These are phyloP conservation scores for Catharus bicknelli DNA, from an alignment of 2,113 vertebrate species.

Conservation along the genomic window DNA sequence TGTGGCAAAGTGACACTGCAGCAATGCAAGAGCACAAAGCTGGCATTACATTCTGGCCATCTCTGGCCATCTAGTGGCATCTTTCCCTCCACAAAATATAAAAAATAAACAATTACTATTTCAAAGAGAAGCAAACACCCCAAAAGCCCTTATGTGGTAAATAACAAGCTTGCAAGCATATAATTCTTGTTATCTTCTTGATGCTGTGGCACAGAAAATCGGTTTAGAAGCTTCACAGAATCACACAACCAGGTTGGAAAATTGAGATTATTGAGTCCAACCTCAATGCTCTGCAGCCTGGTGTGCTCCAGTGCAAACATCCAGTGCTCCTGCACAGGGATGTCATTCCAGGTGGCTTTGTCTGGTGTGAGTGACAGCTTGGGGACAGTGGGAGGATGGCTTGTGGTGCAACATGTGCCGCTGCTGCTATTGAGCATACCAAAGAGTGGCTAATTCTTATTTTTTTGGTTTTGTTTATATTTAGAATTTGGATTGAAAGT, in stretches of 20 bases:
- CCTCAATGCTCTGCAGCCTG: neutral
- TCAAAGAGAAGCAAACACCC: neutral
- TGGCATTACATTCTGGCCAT: neutral
- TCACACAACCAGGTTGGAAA: neutral
- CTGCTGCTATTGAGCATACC: neutral
- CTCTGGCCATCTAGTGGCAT: slow-evolving; percentile 41
- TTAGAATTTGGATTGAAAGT: too few relatives aligned
- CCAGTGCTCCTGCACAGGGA: neutral
- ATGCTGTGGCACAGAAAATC: too few relatives aligned
- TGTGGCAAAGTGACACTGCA: neutral
- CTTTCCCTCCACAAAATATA: neutral
- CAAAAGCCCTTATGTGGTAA: fast-evolving
- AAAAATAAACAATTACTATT: neutral
- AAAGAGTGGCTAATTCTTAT: too few relatives aligned
- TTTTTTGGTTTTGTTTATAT: too few relatives aligned
- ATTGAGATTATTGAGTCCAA: neutral
- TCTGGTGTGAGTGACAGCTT: fast-evolving
- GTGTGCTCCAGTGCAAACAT: neutral
- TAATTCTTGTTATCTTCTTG: too few relatives aligned
- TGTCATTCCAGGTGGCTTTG: neutral
- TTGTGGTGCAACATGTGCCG: neutral
- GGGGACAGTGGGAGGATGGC: fast-evolving
- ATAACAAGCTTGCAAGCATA: fast-evolving
- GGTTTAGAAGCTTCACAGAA: neutral
- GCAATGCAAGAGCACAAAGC: fast-evolving